Conservation (phyloP, 2,113 vertebrate species). For the Picathartes gymnocephalus region DNA sequence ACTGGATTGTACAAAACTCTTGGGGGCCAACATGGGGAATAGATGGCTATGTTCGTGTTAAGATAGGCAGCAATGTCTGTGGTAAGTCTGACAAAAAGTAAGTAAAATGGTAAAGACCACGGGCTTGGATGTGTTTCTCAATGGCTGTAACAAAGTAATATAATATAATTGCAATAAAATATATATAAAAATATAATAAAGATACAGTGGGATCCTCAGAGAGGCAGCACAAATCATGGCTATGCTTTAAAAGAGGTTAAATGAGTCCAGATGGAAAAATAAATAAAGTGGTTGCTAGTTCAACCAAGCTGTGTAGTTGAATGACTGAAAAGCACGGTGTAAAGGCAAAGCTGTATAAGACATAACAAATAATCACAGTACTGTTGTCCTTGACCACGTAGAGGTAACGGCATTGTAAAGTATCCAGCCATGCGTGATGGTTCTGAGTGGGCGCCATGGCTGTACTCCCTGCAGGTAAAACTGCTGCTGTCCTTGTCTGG, state of each 20-base stretch:
- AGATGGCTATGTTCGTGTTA: conserved; percentile 85
- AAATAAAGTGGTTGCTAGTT: not conserved
- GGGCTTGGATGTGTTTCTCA: not conserved
- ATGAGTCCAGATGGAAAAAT: not conserved
- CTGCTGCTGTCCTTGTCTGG: not conserved
- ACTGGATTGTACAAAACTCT: conserved; percentile 92
- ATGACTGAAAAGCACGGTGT: not conserved
- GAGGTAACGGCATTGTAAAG: not conserved
- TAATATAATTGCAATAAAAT: not conserved
- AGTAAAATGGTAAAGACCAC: not conserved
- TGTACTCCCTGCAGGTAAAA: not conserved
- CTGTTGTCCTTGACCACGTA: not conserved
- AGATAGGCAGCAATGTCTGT: conserved; percentile 85
- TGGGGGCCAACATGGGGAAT: conserved; percentile 87
- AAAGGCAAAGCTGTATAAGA: not conserved
- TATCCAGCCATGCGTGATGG: not conserved
- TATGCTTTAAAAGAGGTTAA: not conserved
- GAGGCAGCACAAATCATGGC: not conserved
- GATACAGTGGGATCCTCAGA: not conserved
- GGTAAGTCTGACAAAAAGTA: conserved; percentile 74
- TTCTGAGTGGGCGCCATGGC: not conserved
- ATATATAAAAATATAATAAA: not conserved
- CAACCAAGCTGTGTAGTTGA: not conserved
- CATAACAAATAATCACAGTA: not conserved
- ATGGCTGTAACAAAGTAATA: not conserved